Base-by-base conservation (phyloP, 2,888 invertebrate genomes). In the Mayetiola destructor region DNA sequence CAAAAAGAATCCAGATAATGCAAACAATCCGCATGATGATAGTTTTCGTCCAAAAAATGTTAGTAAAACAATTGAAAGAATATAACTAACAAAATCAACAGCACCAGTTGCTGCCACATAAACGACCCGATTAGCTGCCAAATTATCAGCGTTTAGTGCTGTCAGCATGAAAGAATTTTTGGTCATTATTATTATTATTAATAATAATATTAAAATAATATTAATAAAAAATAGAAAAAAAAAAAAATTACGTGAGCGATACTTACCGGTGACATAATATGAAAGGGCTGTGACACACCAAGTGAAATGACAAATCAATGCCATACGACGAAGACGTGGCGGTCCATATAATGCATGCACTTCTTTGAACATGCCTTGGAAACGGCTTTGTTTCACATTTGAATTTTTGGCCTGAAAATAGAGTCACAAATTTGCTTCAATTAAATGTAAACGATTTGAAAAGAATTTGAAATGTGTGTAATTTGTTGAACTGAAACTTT, bases 131-230 rank as follows among this genome's bases (percentile, higher is more conserved):
- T 77, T 72, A 1, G 74, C 73, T 1, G 73, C 69, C 59, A 78
- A 69, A 64, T 78, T 78, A 59, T 73, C 69, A 5, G 76, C 76
- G 65, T 77, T 78, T 16, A 78, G 61, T 23, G 77, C 77, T 77
- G 62, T 1, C 63, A 64, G 16, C 21, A 30, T 20, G 9, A 57
- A 54, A 40, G 23, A n/a, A 23, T 54, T 53, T n/a, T 32, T n/a
- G n/a, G n/a, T n/a, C n/a, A n/a, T n/a, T n/a, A n/a, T n/a, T n/a
- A n/a, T n/a, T n/a, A n/a, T n/a, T 42, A 23, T 23, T 1, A 36
- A 16, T 30, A 40, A 10, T 21, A 56, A 36, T 27, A 29, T 20
- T 18, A n/a, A 3, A 30, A 30, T 39, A 20, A 39, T 39, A 16
- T 8, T 3, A 6, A 6, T 6, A 16, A 3, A 39, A 10, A 12